A percentile compares a stretch with the other conserved stretches of the same genome.
Evolutionary conservation across 2,113 vertebrate species (phyloP).

Genomic region (Ramphastos sulfuratus): DNA sequence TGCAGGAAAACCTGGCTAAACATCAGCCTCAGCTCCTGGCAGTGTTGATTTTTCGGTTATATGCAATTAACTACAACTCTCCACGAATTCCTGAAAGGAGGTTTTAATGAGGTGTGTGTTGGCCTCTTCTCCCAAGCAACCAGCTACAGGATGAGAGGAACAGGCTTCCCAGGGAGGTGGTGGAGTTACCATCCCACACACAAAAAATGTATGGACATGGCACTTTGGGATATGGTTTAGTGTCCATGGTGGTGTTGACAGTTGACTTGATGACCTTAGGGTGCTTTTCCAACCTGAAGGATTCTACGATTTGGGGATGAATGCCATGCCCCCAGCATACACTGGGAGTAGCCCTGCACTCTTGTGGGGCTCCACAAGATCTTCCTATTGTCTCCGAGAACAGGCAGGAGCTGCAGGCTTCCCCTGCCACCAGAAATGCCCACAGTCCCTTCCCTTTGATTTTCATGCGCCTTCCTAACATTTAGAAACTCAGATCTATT

Average conservation of each 20-base stretch:
- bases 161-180: too few relatives aligned
- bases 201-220: too few relatives aligned
- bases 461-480: background rate
- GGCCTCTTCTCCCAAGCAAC: too few relatives aligned
- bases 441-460: background rate
- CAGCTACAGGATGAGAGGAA: too few relatives aligned
- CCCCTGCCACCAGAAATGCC: background rate
- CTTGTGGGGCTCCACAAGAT: background rate
- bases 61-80: background rate
- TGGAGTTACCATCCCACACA: too few relatives aligned
- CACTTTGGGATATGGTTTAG: too few relatives aligned
- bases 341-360: background rate
- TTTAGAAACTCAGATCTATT: slow-evolving; percentile 37
- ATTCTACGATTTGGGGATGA: too few relatives aligned
- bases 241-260: too few relatives aligned
- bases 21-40: background rate
- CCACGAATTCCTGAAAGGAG: too few relatives aligned
- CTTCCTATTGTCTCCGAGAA: background rate
- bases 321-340: background rate
- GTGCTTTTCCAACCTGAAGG: too few relatives aligned
- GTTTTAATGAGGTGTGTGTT: too few relatives aligned
- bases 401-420: background rate
- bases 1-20: background rate
- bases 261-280: too few relatives aligned
- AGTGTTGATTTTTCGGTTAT: background rate